A percentile compares a stretch with the other conserved stretches of the same genome.
These are phyloP conservation scores for Andrena cerasifolii DNA, from an alignment of 1,140 invertebrate genomes.

Conservation along the genomic window DNA sequence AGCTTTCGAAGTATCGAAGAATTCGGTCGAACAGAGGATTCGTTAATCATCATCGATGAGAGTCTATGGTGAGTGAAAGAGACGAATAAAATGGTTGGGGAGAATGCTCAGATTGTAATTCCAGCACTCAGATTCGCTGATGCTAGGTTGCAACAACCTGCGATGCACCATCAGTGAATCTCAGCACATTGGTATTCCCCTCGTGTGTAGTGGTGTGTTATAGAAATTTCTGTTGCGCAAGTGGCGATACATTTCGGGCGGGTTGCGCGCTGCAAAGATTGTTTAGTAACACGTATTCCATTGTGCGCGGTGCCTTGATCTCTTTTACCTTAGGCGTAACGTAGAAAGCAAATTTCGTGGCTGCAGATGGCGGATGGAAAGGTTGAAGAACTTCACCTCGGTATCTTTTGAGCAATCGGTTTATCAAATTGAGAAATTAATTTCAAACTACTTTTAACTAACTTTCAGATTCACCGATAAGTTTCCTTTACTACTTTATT, in stretches of 20 bases:
- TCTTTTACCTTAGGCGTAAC: constrained; percentile 2
- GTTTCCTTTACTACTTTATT: too few species aligned
- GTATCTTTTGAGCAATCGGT: too few species aligned
- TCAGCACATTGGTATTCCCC: constrained; percentile 18
- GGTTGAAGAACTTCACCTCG: not conserved
- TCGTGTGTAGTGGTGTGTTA: not conserved
- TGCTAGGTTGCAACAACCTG: not conserved
- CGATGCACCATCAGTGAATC: not conserved
- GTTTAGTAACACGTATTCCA: constrained; percentile 26
- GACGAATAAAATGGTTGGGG: too few species aligned
- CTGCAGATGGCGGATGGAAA: not conserved
- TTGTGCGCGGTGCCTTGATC: constrained; percentile 41
- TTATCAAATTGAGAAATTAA: too few species aligned
- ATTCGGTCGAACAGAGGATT: too few species aligned
- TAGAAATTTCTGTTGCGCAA: constrained; percentile 30
- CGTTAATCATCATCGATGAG: too few species aligned
- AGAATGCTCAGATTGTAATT: too few species aligned
- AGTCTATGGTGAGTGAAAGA: too few species aligned
- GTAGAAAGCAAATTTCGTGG: not conserved
- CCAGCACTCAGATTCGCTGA: too few species aligned
- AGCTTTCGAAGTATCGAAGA: too few species aligned
- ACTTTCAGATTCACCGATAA: too few species aligned
- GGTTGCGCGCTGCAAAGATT: not conserved
- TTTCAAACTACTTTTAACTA: too few species aligned
- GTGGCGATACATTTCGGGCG: not conserved